Conservation (phyloP, 2,113 vertebrate genomes). For the Embiotoca jacksoni region DNA sequence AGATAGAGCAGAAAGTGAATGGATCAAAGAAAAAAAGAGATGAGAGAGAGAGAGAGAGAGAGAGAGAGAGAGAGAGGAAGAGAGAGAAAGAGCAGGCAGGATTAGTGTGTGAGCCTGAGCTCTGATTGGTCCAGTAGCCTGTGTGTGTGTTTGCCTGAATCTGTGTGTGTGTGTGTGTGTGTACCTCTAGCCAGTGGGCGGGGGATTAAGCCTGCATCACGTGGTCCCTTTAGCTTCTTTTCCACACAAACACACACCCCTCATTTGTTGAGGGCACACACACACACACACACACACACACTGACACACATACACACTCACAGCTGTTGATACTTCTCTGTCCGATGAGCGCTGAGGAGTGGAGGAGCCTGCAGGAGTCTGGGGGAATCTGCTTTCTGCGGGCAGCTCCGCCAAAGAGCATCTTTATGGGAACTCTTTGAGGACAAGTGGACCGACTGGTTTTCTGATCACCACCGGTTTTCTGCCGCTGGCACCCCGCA, state of each 20-base stretch:
- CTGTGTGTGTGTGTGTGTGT: conserved; percentile 26
- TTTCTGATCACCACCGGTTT: conserved; percentile 40
- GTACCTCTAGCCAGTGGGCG: conserved; percentile 66
- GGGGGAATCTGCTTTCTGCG: conserved; percentile 40
- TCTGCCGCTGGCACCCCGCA: conserved; percentile 1
- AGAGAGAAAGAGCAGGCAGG: conserved; percentile 55
- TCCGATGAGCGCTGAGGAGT: conserved; percentile 35
- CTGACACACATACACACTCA: conserved; percentile 59
- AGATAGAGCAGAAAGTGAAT: conserved; percentile 66
- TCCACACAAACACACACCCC: conserved; percentile 72
- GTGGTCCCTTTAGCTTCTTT: conserved; percentile 82
- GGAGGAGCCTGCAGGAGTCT: conserved; percentile 46
- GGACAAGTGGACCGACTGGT: conserved; percentile 53
- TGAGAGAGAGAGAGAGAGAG: conserved; percentile 32
- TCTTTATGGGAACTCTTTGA: conserved; percentile 45
- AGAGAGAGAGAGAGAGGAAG: conserved; percentile 29
- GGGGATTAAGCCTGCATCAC: conserved; percentile 78
- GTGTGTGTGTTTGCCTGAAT: conserved; percentile 38
- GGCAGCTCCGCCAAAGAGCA: conserved; percentile 20
- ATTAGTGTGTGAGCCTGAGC: conserved; percentile 60
- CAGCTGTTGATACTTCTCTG: conserved; percentile 72
- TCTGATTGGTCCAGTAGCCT: conserved; percentile 60
- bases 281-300: conserved; percentile 34
- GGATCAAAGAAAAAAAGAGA: conserved; percentile 66
- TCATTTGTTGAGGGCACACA: conserved; percentile 51